Base-by-base conservation (phyloP, 2,888 invertebrate species). In the Calephelis perditalis region DNA sequence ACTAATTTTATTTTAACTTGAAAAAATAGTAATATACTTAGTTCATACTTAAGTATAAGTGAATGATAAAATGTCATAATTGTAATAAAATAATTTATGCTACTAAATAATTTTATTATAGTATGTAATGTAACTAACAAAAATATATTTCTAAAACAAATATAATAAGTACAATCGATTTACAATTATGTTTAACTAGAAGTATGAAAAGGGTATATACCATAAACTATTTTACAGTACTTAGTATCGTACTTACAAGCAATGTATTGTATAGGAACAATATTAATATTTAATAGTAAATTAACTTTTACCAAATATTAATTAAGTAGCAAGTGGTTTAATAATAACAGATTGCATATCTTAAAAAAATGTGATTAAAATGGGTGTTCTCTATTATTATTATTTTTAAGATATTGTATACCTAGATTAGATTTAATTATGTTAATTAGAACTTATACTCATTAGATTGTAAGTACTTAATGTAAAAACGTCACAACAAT, bases 381-480 rank as follows among this genome's bases (percentile, higher is more conserved):
- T 49, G 10, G 15, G 7, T 49, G 49, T 12, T 49, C 49, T 49
- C 35, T 55, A 44, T 5, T 26, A 46, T 11, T 5, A 46, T 9
- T 12, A 15, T 47, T 26, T 56, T 12, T 54, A 49, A 49, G 47
- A 47, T 46, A 61, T 9, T 54, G 49, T 56, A 40, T 60, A 46
- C 37, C 26, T 43, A 47, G 12, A 12, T 8, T 58, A 43, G 7
- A 35, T 52, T 6, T 43, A 44, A 49, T 15, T 37, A 15, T 26
- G 44, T 26, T 49, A 47, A 54, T 44, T 35, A 15, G 15, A 15
- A 1, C 15, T 15, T 15, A 15, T 15, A 15, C 15, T 15, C 15
- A 15, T 15, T 15, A 57, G 7, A 57, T 57, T 45, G 10, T 68
- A 73, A 65, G 64, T 73, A 70, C 67, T 66, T 76, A 74, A 74